These are phyloP conservation scores for Corvus moneduloides DNA, from an alignment of 2,113 vertebrate genomes.

Conservation along the genomic window DNA sequence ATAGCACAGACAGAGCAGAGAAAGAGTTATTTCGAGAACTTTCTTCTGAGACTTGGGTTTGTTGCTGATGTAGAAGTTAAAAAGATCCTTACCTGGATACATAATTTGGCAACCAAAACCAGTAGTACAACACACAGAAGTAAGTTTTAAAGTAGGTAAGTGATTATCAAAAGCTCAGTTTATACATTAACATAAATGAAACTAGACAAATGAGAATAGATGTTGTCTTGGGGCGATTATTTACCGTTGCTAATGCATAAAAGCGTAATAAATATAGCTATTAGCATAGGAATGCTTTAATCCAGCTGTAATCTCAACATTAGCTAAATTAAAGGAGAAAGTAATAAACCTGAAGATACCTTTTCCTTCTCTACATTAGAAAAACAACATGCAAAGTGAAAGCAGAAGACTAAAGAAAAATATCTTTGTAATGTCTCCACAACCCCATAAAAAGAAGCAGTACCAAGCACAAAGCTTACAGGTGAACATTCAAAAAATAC, in stretches of 20 bases:
- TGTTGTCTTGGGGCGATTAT: neutral
- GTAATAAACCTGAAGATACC: neutral
- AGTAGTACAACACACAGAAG: neutral
- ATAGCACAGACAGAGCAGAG: neutral
- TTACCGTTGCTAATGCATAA: neutral
- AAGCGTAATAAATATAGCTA: constrained; percentile 13
- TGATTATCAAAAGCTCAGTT: neutral
- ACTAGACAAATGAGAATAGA: constrained; percentile 6
- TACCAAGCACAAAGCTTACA: neutral
- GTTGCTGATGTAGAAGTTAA: neutral
- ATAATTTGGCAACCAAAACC: neutral
- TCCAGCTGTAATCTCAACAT: neutral
- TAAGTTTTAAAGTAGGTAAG: neutral
- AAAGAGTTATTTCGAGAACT: neutral
- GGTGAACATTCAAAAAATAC: neutral
- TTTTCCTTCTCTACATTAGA: neutral
- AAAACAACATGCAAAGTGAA: neutral
- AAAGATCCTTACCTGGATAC: neutral
- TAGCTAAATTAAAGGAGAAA: neutral
- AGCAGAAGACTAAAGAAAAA: neutral
- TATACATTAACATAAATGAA: constrained; percentile 10
- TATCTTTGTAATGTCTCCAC: neutral
- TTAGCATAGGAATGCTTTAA: constrained; percentile 29
- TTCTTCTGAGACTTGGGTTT: neutral
- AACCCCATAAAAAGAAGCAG: neutral